Percentiles rank a stretch among this genome's conserved stretches.
phyloP scores from a whole-genome alignment of 92 coral and sea anemone species.

The Epizoanthus illoricatus region DNA sequence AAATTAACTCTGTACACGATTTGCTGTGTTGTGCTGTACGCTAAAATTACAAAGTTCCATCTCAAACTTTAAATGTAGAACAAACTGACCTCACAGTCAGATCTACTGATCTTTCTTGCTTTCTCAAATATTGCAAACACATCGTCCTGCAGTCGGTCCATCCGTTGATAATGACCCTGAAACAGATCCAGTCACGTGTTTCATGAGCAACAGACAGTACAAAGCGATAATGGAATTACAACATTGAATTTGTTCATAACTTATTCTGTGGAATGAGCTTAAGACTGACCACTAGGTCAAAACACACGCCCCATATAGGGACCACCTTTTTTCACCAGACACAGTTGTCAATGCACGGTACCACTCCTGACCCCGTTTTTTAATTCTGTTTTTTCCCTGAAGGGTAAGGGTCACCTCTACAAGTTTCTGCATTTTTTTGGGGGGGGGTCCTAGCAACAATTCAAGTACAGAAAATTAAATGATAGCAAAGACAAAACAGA shows the following conservation, averaged over 20 bases:
- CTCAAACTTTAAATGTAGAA: not conserved
- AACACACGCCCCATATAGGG: too few relatives aligned
- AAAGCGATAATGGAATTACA: not conserved
- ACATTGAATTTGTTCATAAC: not conserved
- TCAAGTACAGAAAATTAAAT: too few relatives aligned
- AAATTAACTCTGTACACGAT: too few relatives aligned
- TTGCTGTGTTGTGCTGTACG: not conserved
- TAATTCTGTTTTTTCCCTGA: too few relatives aligned
- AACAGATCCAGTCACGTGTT: not conserved
- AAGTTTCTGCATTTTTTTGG: too few relatives aligned
- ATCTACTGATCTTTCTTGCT: slow-evolving; percentile 79
- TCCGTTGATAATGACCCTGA: slow-evolving; percentile 82
- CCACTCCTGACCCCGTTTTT: too few relatives aligned
- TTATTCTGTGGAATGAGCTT: not conserved
- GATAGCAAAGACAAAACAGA: too few relatives aligned
- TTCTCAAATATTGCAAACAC: slow-evolving; percentile 91
- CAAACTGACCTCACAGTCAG: slow-evolving; percentile 81
- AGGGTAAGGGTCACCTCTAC: too few relatives aligned
- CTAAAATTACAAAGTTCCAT: not conserved
- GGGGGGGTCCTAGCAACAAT: too few relatives aligned
- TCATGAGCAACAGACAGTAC: not conserved
- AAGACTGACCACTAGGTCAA: too few relatives aligned
- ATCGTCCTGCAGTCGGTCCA: slow-evolving; percentile 94
- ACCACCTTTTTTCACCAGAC: too few relatives aligned
- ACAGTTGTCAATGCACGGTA: too few relatives aligned